Evolutionary conservation across 2,113 vertebrate species (phyloP).

Genomic region (Gadus chalcogrammus): DNA sequence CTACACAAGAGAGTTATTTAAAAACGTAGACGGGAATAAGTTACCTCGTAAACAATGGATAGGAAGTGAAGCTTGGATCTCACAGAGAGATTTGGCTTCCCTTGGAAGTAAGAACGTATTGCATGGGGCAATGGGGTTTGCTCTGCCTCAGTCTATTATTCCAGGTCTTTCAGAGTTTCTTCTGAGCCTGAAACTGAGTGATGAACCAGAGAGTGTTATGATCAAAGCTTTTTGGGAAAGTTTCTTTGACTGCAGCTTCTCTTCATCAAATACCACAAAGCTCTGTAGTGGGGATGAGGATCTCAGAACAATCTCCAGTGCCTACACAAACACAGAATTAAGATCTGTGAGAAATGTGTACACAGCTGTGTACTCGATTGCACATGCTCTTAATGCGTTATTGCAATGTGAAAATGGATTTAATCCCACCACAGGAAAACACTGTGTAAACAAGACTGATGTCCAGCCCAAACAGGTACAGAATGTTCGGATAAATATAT

Average conservation of each 20-base stretch:
- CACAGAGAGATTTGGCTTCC: slow-evolving; percentile 40
- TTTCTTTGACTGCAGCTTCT: slow-evolving; percentile 51
- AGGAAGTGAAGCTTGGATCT: slow-evolving; percentile 57
- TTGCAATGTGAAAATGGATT: slow-evolving; percentile 55
- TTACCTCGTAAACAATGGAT: slow-evolving; percentile 60
- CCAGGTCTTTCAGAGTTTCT: slow-evolving; percentile 53
- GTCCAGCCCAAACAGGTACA: slow-evolving; percentile 48
- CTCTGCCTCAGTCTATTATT: slow-evolving; percentile 43
- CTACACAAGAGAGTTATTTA: slow-evolving; percentile 22
- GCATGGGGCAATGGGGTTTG: slow-evolving; percentile 57
- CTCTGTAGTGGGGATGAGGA: slow-evolving; percentile 56
- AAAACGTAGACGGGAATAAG: slow-evolving; percentile 31
- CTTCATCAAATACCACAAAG: slow-evolving; percentile 35
- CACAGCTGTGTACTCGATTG: slow-evolving; percentile 55
- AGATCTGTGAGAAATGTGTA: slow-evolving; percentile 61
- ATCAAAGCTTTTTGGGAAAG: slow-evolving; percentile 47
- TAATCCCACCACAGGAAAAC: slow-evolving; percentile 54
- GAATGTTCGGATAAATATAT: too few relatives aligned
- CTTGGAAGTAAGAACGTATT: slow-evolving; percentile 32
- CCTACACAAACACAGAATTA: slow-evolving; percentile 56
- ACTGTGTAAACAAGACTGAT: slow-evolving; percentile 47
- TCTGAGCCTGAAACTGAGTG: slow-evolving; percentile 49
- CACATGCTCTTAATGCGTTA: slow-evolving; percentile 52
- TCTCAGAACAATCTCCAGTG: slow-evolving; percentile 44
- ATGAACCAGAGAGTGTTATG: slow-evolving; percentile 37